Base-by-base conservation (phyloP, 2,888 invertebrate species). In the Drosophila acutilabella region DNA sequence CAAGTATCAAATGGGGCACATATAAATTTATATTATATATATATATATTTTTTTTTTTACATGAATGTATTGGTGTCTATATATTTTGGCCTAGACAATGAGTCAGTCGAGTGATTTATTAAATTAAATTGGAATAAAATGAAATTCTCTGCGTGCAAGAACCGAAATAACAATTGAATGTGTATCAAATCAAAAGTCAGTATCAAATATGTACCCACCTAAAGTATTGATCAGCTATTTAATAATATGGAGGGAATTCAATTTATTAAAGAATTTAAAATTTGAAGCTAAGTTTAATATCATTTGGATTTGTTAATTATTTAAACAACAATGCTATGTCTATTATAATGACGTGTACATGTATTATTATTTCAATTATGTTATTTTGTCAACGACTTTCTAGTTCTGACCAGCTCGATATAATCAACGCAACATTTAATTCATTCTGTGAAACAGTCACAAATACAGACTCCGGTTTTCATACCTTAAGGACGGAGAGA, bases 61-160 rank as follows among this genome's bases (percentile, higher is more conserved):
- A 6, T 16, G 18, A 30, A 6, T 47, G 41, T 54, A 42, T 52
- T 30, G 53, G 42, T 60, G 74, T 70, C 65, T 75, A 70, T 54
- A 47, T 54, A 54, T 61, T 69, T 61, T 50, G 64, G 61, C 56
- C 71, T 61, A 52, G 75, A 69, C 73, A 75, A 71, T 54, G 71
- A 61, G 36, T 54, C 53, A 69, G 64, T 64, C 61, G 71, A 66
- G 76, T 84, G 81, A 81, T 81, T 81, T 81, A 81, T 81, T 78
- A 79, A 76, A 74, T 83, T 69, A 71, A 71, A 82, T 68, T 64
- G 68, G 61, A 59, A 60, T 52, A 52, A 52, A 56, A 53, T 67
- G 57, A 70, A 71, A 74, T 59, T 62, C 52, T 18, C 14, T 56
- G 45, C 57, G 48, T 48, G 40, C 5, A 14, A n/a, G n/a, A 42